Base-by-base conservation (phyloP, 2,113 vertebrate genomes). In the Campylomormyrus numenius region DNA sequence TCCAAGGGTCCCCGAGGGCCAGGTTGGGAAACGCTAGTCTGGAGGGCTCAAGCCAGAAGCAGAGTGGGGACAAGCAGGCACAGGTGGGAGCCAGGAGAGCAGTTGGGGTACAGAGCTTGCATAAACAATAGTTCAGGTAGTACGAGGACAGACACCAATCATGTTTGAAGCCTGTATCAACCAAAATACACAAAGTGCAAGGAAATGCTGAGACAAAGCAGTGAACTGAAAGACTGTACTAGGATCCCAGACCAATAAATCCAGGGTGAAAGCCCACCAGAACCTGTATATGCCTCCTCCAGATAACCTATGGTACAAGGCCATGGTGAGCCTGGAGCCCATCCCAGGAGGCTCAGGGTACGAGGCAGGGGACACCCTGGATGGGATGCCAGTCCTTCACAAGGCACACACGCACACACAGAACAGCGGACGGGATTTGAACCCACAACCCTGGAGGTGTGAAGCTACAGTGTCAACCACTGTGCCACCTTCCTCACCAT, bases 211-310 rank as follows among this genome's bases (percentile, higher is more conserved):
- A 80, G 17, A 80, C 39, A 80, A 80, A 39, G 74, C 74, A 80
- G 74, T 8, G 39, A 80, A 80, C 74, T 42, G 74, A 35, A 80
- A 80, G 74, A 80, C 35, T 80, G 70, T 19, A 80, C 4, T 19
- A 80, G 74, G 74, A 80, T 80, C 74, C 74, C 74, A 39, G 35
- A 19, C 15, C 17, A 19, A 35, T 35, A 80, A 80, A 80, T 42
- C 74, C 74, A 80, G 74, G 74, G 74, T 80, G 74, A 80, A 80
- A 80, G 74, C 74, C 74, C 74, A 80, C 74, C 74, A 80, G 35
- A 80, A 80, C 74, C 74, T 42, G 74, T 5, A 39, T 35, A 77
- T 35, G 70, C 31, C 70, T 77, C 31, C 13, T 77, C 31, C 70
- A 17, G 15, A 77, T 31, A 39, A 39, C 31, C 15, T 39, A 39